These are phyloP conservation scores for Lepus townsendii DNA, from an alignment of 2,797 vertebrate species.

Conservation along the genomic window DNA sequence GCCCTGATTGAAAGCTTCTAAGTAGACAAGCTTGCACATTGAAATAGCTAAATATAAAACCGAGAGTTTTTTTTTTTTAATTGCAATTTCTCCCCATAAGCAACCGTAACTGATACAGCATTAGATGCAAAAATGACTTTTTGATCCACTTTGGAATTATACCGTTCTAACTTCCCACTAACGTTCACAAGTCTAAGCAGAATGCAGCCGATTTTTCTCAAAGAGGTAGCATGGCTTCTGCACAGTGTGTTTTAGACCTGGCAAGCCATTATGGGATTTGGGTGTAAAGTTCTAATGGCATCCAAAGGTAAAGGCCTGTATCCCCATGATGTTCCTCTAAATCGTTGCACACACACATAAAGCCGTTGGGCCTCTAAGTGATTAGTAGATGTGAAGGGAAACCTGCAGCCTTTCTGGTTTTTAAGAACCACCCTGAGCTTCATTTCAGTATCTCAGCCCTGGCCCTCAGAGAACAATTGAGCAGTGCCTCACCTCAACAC, in stretches of 20 bases:
- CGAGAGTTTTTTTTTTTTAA: not conserved
- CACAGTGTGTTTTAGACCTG: not conserved
- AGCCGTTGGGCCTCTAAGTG: not conserved
- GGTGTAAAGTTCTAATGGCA: not conserved
- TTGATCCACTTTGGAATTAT: not conserved
- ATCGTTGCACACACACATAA: not conserved
- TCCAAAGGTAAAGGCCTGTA: not conserved
- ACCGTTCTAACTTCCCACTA: not conserved
- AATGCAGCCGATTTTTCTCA: not conserved
- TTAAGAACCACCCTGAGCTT: not conserved
- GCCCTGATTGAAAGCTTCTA: too few species aligned
- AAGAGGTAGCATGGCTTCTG: not conserved
- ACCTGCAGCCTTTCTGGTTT: not conserved
- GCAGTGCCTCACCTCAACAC: not conserved
- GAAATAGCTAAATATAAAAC: not conserved
- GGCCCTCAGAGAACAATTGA: not conserved
- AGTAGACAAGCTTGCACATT: not conserved
- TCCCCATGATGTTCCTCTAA: not conserved
- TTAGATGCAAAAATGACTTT: not conserved
- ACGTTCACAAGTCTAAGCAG: not conserved
- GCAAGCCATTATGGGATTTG: not conserved
- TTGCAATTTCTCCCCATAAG: not conserved
- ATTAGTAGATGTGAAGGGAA: not conserved
- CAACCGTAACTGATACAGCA: not conserved
- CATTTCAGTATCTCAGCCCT: not conserved